Evolutionary conservation across 2,113 vertebrate species (phyloP).

Genomic region (Nycticryphes semicollaris): DNA sequence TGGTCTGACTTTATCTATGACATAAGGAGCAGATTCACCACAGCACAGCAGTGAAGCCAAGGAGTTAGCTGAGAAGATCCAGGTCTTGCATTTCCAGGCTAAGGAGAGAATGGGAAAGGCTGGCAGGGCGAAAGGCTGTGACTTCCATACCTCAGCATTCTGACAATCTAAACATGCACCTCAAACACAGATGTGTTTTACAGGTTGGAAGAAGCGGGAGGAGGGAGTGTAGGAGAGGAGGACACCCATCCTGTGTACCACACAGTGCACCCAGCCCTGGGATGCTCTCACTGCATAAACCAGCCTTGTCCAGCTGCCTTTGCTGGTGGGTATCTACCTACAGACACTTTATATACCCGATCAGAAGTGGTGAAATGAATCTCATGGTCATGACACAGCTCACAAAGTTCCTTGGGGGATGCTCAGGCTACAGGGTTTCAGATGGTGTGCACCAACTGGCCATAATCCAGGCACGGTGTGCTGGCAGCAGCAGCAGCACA

Average conservation of each 20-base stretch:
- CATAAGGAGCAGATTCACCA: background rate
- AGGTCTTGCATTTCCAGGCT: background rate
- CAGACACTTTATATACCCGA: background rate
- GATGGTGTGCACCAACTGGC: background rate
- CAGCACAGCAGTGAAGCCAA: background rate
- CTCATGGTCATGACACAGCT: background rate
- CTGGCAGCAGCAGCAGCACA: background rate
- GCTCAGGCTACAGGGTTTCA: background rate
- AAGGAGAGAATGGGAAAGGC: background rate
- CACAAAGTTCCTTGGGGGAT: background rate
- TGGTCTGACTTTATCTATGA: background rate
- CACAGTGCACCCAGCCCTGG: background rate
- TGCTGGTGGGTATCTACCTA: background rate
- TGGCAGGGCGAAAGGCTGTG: background rate
- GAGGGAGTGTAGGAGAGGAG: background rate
- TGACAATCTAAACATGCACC: background rate
- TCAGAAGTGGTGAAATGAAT: background rate
- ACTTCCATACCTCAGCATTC: background rate
- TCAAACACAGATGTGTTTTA: background rate
- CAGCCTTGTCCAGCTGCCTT: background rate
- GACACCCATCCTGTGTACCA: rapidly evolving
- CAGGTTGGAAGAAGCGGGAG: background rate
- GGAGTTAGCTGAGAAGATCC: background rate
- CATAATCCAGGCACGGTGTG: background rate
- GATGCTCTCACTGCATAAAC: background rate